Base-by-base conservation (phyloP, 1,140 invertebrate genomes). In the Bursaphelenchus mucronatus region DNA sequence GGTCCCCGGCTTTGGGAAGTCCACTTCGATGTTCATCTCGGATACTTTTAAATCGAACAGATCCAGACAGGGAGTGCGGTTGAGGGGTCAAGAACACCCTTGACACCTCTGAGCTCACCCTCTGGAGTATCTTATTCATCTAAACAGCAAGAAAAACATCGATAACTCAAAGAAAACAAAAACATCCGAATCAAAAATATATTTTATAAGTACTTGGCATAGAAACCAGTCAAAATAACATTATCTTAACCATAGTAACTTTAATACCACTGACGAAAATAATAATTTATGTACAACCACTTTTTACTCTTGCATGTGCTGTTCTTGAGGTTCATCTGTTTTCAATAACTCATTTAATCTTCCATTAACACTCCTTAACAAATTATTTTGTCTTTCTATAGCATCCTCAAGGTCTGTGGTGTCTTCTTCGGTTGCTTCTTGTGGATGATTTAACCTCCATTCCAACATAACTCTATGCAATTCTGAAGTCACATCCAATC, bases 401-500 rank as follows among this genome's bases (percentile, higher is more conserved):
- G 69, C 59, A n/a, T 66, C 49, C 52, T 55, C 39, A 19, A 55
- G 67, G 21, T 74, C 69, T 9, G 4, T 15, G 43, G 68, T 49
- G 15, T 70, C 69, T 57, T 70, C 69, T 59, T 59, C 44, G 13
- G 41, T 45, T 15, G 64, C 53, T 49, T 71, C 64, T 9, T 69
- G 54, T 1, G 69, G 66, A 58, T 54, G 47, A 10, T 50, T 73
- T 19, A 55, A 39, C 39, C 59, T 64, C 70, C 70, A 71, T 53
- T 73, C 57, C 39, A 68, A 19, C 30, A 65, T 53, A 13, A 66
- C 52, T 45, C 50, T 44, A 6, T 57, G 68, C 40, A 71, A 64
- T 58, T 71, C 70, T 39, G 52, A 47, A 21, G 53, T 73, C 52
- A 69, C 54, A 21, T 61, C 70, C 13, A 71, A 44, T 41, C 64